Evolutionary conservation across 35 echinoderm and acorn worm species (phyloP).

Genomic region (Stichopus chloronotus): DNA sequence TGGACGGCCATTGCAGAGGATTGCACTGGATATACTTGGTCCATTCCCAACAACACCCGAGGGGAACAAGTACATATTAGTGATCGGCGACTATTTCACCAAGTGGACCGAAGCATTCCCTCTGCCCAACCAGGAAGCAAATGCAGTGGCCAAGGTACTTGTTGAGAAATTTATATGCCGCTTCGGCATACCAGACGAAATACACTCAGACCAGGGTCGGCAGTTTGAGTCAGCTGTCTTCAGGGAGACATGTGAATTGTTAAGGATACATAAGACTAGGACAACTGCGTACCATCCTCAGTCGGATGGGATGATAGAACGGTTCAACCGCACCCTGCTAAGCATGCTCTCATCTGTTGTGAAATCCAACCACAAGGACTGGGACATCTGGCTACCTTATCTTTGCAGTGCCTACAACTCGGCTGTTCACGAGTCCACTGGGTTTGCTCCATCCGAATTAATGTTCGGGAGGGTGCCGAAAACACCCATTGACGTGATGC

Average conservation of each 20-base stretch:
- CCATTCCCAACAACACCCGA: slow-evolving; percentile 4
- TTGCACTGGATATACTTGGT: slow-evolving; percentile 61
- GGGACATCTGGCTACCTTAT: slow-evolving; percentile 63
- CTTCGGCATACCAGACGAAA: slow-evolving; percentile 12
- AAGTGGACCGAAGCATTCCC: slow-evolving; percentile 68
- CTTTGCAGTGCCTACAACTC: slow-evolving; percentile 1
- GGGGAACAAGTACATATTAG: slow-evolving; percentile 49
- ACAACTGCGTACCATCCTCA: slow-evolving; percentile 62
- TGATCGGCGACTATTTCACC: slow-evolving; percentile 66
- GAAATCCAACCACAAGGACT: slow-evolving; percentile 34
- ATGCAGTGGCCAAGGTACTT: slow-evolving; percentile 36
- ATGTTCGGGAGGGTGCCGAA: slow-evolving; percentile 41
- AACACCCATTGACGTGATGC: slow-evolving; percentile 23
- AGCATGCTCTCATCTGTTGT: slow-evolving; percentile 50
- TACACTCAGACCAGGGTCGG: slow-evolving; percentile 65
- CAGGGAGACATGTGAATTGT: slow-evolving; percentile 47
- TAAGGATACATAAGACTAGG: slow-evolving; percentile 26
- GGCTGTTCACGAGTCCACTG: slow-evolving; percentile 23
- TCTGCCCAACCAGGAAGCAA: slow-evolving; percentile 55
- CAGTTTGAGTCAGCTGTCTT: slow-evolving; percentile 68
- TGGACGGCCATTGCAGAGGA: slow-evolving; percentile 33
- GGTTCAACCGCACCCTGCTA: slow-evolving; percentile 29
- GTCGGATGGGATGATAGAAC: slow-evolving; percentile 58
- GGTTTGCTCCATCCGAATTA: slow-evolving; percentile 20
- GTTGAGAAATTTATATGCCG: slow-evolving; percentile 55